Percentiles rank a stretch among this genome's conserved stretches.
phyloP scores from a whole-genome alignment of 2,888 invertebrate species.

The Choristoneura rosaceana region DNA sequence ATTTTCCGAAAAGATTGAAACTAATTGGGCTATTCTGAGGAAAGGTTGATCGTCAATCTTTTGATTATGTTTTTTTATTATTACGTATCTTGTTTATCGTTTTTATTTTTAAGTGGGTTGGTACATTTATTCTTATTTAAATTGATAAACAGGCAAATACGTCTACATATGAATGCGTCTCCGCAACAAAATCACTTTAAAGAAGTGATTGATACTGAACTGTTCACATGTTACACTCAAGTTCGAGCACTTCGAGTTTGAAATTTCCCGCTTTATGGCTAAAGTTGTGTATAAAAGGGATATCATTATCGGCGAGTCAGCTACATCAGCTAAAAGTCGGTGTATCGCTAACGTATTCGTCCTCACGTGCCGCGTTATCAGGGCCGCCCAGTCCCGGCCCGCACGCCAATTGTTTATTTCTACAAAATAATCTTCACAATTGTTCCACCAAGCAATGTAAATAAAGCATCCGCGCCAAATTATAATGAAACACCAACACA shows the following conservation, averaged over 20 bases:
- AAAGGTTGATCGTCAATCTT: no score
- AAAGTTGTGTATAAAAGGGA: conserved; percentile 24
- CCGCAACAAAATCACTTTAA: conserved; percentile 3
- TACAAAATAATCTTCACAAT: conserved; percentile 71
- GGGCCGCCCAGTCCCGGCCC: conserved; percentile 55
- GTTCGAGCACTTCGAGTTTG: neutral
- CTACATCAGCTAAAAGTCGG: conserved; percentile 57
- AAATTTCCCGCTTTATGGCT: neutral
- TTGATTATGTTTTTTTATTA: no score
- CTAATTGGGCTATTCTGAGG: no score
- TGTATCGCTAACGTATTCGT: conserved; percentile 73
- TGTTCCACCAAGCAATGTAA: conserved; percentile 41
- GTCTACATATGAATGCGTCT: neutral
- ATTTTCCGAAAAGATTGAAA: no score
- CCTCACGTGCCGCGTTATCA: conserved; percentile 72
- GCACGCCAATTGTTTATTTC: conserved; percentile 67
- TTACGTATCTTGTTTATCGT: neutral
- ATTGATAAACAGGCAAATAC: neutral
- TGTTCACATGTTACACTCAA: neutral
- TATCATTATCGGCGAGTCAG: conserved; percentile 22
- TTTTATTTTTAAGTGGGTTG: neutral
- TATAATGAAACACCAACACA: neutral
- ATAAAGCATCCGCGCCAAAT: conserved; percentile 1
- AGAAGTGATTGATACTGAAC: neutral
- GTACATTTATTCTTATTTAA: neutral